Percentiles rank a stretch among this genome's conserved stretches.
Conservation (phyloP, 1,140 invertebrate species). For the Orchestia grillus region DNA sequence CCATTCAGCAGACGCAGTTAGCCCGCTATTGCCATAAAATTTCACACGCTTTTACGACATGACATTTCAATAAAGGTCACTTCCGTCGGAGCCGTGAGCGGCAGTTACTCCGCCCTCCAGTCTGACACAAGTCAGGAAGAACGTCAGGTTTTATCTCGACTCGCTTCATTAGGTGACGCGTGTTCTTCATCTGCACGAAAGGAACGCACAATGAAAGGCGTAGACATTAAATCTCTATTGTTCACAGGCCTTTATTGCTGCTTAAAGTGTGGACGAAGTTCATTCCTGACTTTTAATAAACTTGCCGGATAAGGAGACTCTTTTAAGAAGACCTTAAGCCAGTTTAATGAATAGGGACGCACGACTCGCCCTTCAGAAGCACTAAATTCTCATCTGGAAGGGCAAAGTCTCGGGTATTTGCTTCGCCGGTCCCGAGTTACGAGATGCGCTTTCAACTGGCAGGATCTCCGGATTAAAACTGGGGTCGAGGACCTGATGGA, state of each 20-base stretch:
- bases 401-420: not conserved
- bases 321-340: not conserved
- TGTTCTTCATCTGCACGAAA: not conserved
- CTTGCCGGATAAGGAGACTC: not conserved
- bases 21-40: no score
- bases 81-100: no score
- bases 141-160: not conserved
- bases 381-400: not conserved
- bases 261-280: not conserved
- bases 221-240: not conserved
- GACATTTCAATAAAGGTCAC: no score
- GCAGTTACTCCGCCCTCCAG: not conserved
- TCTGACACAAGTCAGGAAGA: not conserved
- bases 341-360: constrained; percentile 7
- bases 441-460: not conserved
- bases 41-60: no score
- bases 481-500: not conserved
- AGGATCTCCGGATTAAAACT: not conserved
- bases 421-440: not conserved
- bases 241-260: not conserved
- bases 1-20: no score
- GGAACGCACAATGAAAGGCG: not conserved
- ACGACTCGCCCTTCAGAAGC: not conserved
- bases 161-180: not conserved
- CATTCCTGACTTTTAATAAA: not conserved